phyloP scores from a whole-genome alignment of 2,113 vertebrate genomes.

The Corythoichthys haematopterus region DNA sequence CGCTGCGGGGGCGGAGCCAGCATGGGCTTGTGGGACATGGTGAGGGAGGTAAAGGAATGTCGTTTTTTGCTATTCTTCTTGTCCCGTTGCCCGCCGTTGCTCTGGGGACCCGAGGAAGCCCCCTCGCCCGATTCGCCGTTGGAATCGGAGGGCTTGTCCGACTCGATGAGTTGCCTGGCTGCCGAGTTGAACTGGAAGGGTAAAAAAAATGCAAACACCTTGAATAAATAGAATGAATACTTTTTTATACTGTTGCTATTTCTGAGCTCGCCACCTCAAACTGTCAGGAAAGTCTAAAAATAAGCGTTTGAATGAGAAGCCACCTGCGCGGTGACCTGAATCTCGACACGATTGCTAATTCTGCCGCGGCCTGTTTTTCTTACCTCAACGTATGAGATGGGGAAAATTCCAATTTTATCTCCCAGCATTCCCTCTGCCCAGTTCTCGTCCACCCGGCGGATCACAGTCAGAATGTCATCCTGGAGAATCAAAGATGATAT shows the following conservation, averaged over 20 bases:
- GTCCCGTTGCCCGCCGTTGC: slow-evolving; percentile 80
- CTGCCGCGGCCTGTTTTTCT: slow-evolving; percentile 41
- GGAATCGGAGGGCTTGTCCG: slow-evolving; percentile 84
- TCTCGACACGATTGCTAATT: neutral
- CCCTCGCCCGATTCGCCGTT: slow-evolving; percentile 81
- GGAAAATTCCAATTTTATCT: slow-evolving; percentile 99
- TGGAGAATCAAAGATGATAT: slow-evolving; percentile 48
- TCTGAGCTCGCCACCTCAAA: neutral
- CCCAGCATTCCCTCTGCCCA: slow-evolving; percentile 99
- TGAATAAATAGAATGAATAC: neutral
- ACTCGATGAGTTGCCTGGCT: slow-evolving; percentile 91
- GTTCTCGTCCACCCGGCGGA: slow-evolving; percentile 97
- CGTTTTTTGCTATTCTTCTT: slow-evolving; percentile 99
- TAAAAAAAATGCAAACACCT: slow-evolving; percentile 7
- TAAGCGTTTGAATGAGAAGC: neutral
- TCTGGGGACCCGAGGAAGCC: slow-evolving; percentile 75
- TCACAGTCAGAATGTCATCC: slow-evolving; percentile 96
- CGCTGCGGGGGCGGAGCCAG: slow-evolving; percentile 88
- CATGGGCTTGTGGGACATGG: slow-evolving; percentile 92
- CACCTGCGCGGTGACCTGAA: neutral
- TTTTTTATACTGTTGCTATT: neutral
- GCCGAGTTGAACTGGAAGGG: slow-evolving; percentile 85
- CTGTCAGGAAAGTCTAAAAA: neutral
- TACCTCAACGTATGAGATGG: slow-evolving; percentile 98
- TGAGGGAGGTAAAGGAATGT: slow-evolving; percentile 97